Conservation (phyloP, 2,888 invertebrate genomes). For the Macrophya annulata region DNA sequence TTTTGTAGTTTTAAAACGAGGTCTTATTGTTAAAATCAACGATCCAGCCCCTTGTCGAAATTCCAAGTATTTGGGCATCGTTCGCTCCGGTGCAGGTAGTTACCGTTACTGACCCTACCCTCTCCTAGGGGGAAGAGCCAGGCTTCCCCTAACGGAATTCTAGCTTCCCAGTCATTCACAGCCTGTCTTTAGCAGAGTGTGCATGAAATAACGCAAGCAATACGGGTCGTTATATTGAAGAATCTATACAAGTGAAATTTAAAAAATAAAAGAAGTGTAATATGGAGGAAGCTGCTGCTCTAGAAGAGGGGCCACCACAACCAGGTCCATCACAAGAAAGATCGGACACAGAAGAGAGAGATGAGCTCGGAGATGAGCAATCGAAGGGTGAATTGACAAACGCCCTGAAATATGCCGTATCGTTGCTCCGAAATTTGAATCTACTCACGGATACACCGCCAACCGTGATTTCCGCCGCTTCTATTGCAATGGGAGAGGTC, state of each 20-base stretch:
- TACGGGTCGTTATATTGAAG: constrained; percentile 8
- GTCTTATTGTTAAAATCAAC: neutral
- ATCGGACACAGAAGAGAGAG: constrained; percentile 45
- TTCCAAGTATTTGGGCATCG: neutral
- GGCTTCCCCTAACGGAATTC: constrained; percentile 4
- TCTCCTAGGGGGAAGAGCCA: neutral
- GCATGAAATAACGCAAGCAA: constrained; percentile 8
- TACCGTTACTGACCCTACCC: constrained; percentile 9
- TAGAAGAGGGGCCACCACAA: constrained; percentile 25
- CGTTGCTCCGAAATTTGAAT: constrained; percentile 21
- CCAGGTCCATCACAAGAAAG: constrained; percentile 14
- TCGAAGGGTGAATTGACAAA: constrained; percentile 34
- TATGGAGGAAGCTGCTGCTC: constrained; percentile 33
- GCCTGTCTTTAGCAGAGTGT: constrained; percentile 4
- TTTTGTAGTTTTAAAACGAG: constrained; percentile 56
- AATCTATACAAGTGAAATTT: neutral
- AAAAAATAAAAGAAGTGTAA: constrained; percentile 21
- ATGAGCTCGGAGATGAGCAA: constrained; percentile 22
- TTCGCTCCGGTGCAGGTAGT: constrained; percentile 23
- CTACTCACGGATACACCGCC: constrained; percentile 20
- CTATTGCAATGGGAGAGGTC: constrained; percentile 25
- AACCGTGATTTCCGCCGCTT: constrained; percentile 1
- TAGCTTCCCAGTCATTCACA: constrained; percentile 17
- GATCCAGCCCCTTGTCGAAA: neutral
- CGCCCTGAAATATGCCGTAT: constrained; percentile 9